Evolutionary conservation across 2,113 vertebrate species (phyloP).

Genomic region (Carassius gibelio): DNA sequence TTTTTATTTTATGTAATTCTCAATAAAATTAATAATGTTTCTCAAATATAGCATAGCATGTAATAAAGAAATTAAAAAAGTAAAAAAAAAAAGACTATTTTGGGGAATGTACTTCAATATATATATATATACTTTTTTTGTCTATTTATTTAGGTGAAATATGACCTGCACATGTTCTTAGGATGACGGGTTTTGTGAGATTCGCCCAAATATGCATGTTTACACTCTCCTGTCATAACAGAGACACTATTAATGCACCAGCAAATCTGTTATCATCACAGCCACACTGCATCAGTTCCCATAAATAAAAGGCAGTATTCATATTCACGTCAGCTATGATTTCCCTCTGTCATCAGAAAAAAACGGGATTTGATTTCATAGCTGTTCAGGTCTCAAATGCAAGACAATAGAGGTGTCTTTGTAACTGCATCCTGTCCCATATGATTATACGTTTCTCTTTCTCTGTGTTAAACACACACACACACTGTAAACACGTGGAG

Average conservation of each 20-base stretch:
- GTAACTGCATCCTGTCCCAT: slow-evolving; percentile 72
- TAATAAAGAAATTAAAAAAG: not conserved
- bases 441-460: slow-evolving; percentile 26
- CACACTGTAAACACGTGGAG: not conserved
- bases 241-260: slow-evolving; percentile 35
- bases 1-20: not conserved
- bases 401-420: slow-evolving; percentile 56
- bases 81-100: not conserved
- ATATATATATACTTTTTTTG: too few species aligned
- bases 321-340: slow-evolving; percentile 20
- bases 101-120: not conserved
- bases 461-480: not conserved
- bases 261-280: not conserved
- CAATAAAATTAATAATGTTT: not conserved
- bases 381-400: not conserved
- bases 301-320: slow-evolving; percentile 15
- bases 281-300: slow-evolving; percentile 12
- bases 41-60: not conserved
- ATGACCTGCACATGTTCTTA: too few species aligned
- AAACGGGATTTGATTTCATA: slow-evolving; percentile 5
- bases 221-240: slow-evolving; percentile 26
- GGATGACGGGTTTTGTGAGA: not conserved
- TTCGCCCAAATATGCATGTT: not conserved
- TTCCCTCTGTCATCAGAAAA: not conserved
- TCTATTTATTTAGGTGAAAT: not conserved